Percentiles rank a stretch among this genome's conserved stretches.
These are phyloP conservation scores for Echeneis naucrates DNA, from an alignment of 2,797 vertebrate species.

Conservation along the genomic window DNA sequence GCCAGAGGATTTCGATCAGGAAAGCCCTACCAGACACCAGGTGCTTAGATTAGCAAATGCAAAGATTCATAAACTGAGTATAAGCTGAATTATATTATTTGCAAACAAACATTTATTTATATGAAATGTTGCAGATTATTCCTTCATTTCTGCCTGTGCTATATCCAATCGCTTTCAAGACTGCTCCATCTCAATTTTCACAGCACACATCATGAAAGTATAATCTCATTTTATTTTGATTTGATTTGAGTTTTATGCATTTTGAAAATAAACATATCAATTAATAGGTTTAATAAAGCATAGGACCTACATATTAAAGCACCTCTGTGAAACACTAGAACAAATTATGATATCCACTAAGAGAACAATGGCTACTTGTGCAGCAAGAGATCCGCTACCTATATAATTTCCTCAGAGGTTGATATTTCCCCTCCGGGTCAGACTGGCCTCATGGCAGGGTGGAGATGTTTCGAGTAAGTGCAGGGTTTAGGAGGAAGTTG, in stretches of 20 bases:
- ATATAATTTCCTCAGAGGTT: not conserved
- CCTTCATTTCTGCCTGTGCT: conserved; percentile 26
- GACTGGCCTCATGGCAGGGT: conserved; percentile 50
- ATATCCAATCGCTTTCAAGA: conserved; percentile 14
- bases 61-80: conserved; percentile 72
- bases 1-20: conserved; percentile 58
- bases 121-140: conserved; percentile 62
- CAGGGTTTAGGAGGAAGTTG: conserved; percentile 84
- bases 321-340: not conserved
- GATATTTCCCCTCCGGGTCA: conserved; percentile 26
- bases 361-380: conserved; percentile 19
- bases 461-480: conserved; percentile 60
- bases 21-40: conserved; percentile 67
- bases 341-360: not conserved
- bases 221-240: not conserved
- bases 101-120: conserved; percentile 63
- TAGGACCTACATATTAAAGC: not conserved
- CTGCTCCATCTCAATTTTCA: not conserved
- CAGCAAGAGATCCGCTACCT: not conserved
- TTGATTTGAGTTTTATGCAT: not conserved
- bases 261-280: not conserved
- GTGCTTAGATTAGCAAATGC: conserved; percentile 71
- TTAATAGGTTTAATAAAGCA: not conserved
- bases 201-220: conserved; percentile 1
- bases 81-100: conserved; percentile 68